phyloP scores from a whole-genome alignment of 2,113 vertebrate genomes.

The Campylomormyrus tamandua region DNA sequence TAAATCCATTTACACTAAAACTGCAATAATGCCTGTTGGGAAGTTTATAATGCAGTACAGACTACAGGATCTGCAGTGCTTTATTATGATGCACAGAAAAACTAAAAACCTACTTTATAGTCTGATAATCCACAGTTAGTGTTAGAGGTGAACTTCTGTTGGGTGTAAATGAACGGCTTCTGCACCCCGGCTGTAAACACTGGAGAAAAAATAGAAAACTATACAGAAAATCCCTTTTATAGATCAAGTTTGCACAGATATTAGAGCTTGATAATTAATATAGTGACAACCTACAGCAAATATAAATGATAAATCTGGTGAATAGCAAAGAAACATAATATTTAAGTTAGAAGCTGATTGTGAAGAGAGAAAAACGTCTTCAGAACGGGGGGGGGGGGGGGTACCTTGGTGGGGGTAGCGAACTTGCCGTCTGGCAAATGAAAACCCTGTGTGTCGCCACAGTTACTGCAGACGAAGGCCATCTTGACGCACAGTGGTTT shows the following conservation, averaged over 20 bases:
- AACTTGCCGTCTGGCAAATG: slow-evolving; percentile 83
- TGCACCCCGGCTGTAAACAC: slow-evolving; percentile 75
- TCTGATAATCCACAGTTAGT: slow-evolving; percentile 91
- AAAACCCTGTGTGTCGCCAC: slow-evolving; percentile 68
- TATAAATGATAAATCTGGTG: not conserved
- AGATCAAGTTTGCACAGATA: not conserved
- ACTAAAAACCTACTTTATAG: slow-evolving; percentile 69
- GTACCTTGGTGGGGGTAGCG: slow-evolving; percentile 78
- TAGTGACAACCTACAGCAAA: not conserved
- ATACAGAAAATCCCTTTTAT: not conserved
- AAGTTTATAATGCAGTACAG: too few species aligned
- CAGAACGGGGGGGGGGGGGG: not conserved
- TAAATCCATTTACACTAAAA: not conserved
- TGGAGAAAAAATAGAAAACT: slow-evolving; percentile 34
- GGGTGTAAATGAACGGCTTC: slow-evolving; percentile 70
- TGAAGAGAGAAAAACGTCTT: not conserved
- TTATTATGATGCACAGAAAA: not conserved
- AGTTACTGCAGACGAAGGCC: slow-evolving; percentile 77
- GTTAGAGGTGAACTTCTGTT: slow-evolving; percentile 82
- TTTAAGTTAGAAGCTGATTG: not conserved
- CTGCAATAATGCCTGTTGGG: not conserved
- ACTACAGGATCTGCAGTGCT: not conserved
- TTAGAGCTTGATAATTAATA: not conserved
- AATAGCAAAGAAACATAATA: not conserved
- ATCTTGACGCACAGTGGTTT: slow-evolving; percentile 81